A percentile compares a stretch with the other conserved stretches of the same genome.
These are phyloP conservation scores for Luehdorfia chinensis DNA, from an alignment of 1,140 invertebrate genomes.

Conservation along the genomic window DNA sequence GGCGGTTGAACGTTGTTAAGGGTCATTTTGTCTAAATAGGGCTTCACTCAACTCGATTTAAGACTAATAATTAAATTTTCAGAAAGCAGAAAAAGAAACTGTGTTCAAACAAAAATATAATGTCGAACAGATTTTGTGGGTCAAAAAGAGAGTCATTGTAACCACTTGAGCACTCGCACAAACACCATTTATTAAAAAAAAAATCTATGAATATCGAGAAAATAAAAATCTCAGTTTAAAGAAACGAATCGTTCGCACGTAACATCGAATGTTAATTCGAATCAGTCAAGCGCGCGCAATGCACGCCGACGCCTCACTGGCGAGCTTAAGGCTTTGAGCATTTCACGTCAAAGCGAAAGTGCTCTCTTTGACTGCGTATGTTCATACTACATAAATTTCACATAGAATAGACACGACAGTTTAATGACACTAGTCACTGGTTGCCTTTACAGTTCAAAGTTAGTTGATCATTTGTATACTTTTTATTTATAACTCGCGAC, in stretches of 20 bases:
- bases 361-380: slow-evolving; percentile 27
- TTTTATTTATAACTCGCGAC: neutral
- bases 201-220: slow-evolving; percentile 17
- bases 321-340: neutral
- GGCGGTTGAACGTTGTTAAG: slow-evolving; percentile 48
- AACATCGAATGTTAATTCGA: neutral
- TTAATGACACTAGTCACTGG: slow-evolving; percentile 25
- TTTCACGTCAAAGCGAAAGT: slow-evolving; percentile 32
- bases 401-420: slow-evolving; percentile 6
- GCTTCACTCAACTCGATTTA: neutral
- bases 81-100: neutral
- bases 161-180: slow-evolving; percentile 15
- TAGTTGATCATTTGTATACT: slow-evolving; percentile 11
- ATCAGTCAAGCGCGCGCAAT: neutral
- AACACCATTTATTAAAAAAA: slow-evolving; percentile 3
- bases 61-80: too few relatives aligned
- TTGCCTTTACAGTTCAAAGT: slow-evolving; percentile 20
- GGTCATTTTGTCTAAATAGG: slow-evolving; percentile 45
- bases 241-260: neutral
- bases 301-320: slow-evolving; percentile 3
- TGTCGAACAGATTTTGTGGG: slow-evolving; percentile 28
- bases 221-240: slow-evolving; percentile 3
- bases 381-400: slow-evolving; percentile 28
- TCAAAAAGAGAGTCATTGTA: slow-evolving; percentile 32
- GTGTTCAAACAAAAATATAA: slow-evolving; percentile 4